A percentile compares a stretch with the other conserved stretches of the same genome.
phyloP scores from a whole-genome alignment of 2,888 invertebrate species.

The Xanthia icteritia region DNA sequence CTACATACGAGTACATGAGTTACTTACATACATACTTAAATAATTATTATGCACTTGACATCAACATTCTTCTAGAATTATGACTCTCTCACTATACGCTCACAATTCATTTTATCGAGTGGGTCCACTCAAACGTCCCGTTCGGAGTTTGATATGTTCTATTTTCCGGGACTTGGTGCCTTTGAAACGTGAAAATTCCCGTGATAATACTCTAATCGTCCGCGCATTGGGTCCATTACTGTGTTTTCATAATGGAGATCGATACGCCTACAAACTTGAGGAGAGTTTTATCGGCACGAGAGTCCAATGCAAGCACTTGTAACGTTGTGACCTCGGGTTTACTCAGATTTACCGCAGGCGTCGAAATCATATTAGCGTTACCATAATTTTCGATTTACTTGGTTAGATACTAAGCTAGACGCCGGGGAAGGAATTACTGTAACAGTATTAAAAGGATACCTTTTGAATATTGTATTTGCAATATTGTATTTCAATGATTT shows the following conservation, averaged over 20 bases:
- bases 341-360: conserved; percentile 49
- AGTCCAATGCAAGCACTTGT: conserved; percentile 71
- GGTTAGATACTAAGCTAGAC: conserved; percentile 36
- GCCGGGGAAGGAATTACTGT: conserved; percentile 34
- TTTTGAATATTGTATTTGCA: conserved; percentile 19
- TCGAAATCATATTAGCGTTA: conserved; percentile 49
- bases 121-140: conserved; percentile 13
- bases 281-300: conserved; percentile 72
- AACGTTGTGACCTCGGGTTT: conserved; percentile 48
- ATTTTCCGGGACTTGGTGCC: conserved; percentile 49
- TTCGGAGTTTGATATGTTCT: conserved; percentile 36
- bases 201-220: conserved; percentile 71
- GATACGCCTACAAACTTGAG: conserved; percentile 78
- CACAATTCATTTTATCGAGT: conserved; percentile 35
- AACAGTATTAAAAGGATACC: conserved; percentile 25
- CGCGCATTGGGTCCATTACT: conserved; percentile 75
- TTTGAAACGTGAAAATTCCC: conserved; percentile 62
- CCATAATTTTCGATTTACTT: conserved; percentile 61
- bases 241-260: conserved; percentile 83
- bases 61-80: not conserved
- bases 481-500: conserved; percentile 40
- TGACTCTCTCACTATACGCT: not conserved
- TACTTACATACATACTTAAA: not conserved
- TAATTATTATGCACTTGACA: not conserved
- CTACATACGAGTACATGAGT: not conserved